Evolutionary conservation across 1,140 invertebrate genomes (phyloP), one percentile per base, ranked within the genome.

Genomic region (Medauroidea extradentata): DNA sequence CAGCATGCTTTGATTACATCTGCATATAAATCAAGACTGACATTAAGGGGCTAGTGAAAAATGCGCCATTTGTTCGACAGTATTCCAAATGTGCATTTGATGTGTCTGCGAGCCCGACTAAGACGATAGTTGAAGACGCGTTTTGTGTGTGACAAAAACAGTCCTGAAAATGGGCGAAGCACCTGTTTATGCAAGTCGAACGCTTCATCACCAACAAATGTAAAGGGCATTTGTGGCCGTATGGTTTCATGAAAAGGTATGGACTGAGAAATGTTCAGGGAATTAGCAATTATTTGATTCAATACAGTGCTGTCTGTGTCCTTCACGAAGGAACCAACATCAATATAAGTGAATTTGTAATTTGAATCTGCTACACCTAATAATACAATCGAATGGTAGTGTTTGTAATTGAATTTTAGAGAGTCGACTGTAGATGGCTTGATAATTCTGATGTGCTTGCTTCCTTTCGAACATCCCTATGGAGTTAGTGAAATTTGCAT

Each of bases 81-180:
- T 27, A 79, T 72, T n/a, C 73, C 76, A 67, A 77, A 77, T 3
- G 71, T 57, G 64, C 74, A 73, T 68, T 77, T 75, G 7, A 77
- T 67, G 41, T 65, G 63, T 48, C 71, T 48, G 65, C 73, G 63
- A n/a, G 74, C 77, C 61, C 74, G 63, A 59, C 65, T 71, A 16
- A 76, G 62, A 60, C 75, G 67, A 63, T 74, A 74, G 63, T 73
- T 73, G 55, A 71, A 75, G 50, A 74, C 64, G 53, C 66, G 43
- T 63, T 75, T 46, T 62, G 63, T 54, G 63, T 42, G 44, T 3
- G 62, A 53, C 60, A 70, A 50, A 50, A 55, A 41, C 50, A 56
- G 72, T 60, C 70, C 67, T 19, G 69, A 61, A 64, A 72, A 78
- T 38, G 76, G 75, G 43, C 70, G 62, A 56, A 75, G 53, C 18